Evolutionary conservation across 2,113 vertebrate genomes (phyloP), one percentile per base, ranked within the genome.

Genomic region (Dicaeum eximium): DNA sequence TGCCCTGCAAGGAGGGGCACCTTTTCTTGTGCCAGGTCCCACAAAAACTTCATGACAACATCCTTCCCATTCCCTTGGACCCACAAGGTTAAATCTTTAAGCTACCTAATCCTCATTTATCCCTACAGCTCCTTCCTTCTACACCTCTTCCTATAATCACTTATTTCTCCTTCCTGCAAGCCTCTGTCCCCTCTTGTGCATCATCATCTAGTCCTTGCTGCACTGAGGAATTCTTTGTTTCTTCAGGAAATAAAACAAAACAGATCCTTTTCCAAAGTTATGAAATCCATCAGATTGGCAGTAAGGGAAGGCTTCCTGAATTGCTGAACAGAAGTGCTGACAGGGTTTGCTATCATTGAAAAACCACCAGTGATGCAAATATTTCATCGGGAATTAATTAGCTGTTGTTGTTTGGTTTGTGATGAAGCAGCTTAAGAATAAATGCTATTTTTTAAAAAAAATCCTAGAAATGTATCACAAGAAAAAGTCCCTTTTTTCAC

Each of bases 401-500:
- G 57, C 10, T 69, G 45, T 57, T 60, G 13, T 45, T 45, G 13
- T 44, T 42, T 70, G n/a, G 25, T n/a, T 51, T 61, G 24, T 44
- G 40, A 57, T 4, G 12, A 10, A 45, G 37, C 31, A 60, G 8
- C 53, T 92, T 37, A 80, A 88, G 67, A 78, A 48, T 48, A 44
- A 51, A 13, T 54, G n/a, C 15, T 61, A 24, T 53, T 70, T 17
- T n/a, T n/a, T n/a, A 54, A 42, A 51, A 35, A 33, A 15, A 21
- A 31, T 51, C 75, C 25, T 80, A 84, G 67, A 82, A 83, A 89
- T 37, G 37, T 56, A 47, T 53, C 72, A 81, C 13, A 45, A 86
- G 58, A 42, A 94, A 90, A 93, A 91, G 42, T 78, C 88, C 80
- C 86, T 88, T 86, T 80, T n/a, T 62, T 67, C 13, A 62, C 42